These are phyloP conservation scores for Tetramorium bicarinatum DNA, from an alignment of 2,888 invertebrate species.

Conservation along the genomic window DNA sequence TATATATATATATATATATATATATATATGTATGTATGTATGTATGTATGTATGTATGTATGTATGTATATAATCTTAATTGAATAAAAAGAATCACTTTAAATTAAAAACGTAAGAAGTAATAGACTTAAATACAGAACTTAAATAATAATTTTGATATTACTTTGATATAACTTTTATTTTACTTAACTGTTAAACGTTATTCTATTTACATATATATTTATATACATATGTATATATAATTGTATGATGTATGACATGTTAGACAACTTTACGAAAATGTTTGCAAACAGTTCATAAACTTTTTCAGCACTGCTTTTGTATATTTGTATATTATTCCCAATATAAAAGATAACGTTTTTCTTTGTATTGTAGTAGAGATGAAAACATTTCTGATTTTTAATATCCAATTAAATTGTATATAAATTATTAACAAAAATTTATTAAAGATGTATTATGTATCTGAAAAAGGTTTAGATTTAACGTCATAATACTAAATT, in stretches of 20 bases:
- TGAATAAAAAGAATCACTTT: not conserved
- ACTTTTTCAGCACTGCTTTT: constrained; percentile 15
- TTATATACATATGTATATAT: not conserved
- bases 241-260: not conserved
- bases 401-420: constrained; percentile 9
- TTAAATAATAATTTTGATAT: not conserved
- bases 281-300: constrained; percentile 48
- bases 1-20: too few species aligned
- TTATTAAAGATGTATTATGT: constrained; percentile 1
- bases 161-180: not conserved
- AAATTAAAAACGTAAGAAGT: not conserved
- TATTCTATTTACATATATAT: not conserved
- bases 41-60: too few species aligned
- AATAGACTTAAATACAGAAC: not conserved
- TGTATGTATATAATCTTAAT: not conserved
- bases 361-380: not conserved
- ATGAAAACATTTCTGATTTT: constrained; percentile 12
- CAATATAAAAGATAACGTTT: not conserved
- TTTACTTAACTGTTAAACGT: constrained; percentile 16
- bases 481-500: not conserved
- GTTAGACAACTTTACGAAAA: constrained; percentile 53
- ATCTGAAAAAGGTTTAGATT: constrained; percentile 41
- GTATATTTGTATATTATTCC: constrained; percentile 9
- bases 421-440: constrained; percentile 9
- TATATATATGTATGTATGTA: not conserved